Conservation (phyloP, 2,113 vertebrate genomes). For the Ovibos moschatus region DNA sequence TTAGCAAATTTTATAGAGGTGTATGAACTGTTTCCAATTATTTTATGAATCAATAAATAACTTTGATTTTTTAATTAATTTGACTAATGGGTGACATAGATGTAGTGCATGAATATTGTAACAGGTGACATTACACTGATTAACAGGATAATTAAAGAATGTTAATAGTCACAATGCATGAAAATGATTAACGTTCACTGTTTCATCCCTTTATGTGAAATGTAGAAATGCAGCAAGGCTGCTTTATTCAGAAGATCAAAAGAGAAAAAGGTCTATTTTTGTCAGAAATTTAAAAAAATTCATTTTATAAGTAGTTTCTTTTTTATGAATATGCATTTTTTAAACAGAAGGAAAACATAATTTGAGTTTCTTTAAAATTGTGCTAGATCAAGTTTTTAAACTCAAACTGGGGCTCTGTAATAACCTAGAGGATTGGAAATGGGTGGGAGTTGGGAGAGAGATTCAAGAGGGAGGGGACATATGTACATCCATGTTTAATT, state of each 20-base stretch:
- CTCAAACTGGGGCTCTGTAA: neutral
- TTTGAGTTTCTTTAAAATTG: neutral
- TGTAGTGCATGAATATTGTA: neutral
- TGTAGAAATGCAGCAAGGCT: neutral
- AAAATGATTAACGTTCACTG: neutral
- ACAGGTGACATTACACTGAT: conserved; percentile 21
- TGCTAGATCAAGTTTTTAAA: neutral
- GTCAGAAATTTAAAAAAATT: neutral
- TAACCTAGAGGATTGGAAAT: neutral
- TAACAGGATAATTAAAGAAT: conserved; percentile 48
- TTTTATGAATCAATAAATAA: conserved; percentile 40
- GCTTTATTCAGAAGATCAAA: neutral
- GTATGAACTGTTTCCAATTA: neutral
- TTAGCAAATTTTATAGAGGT: neutral
- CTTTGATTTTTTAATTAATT: conserved; percentile 33
- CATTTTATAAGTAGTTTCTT: neutral
- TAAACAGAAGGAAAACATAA: neutral
- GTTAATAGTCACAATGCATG: neutral
- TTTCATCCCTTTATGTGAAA: neutral
- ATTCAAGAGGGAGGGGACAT: neutral
- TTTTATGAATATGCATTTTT: conserved; percentile 3
- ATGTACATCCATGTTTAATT: neutral
- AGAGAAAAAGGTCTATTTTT: neutral
- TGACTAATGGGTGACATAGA: neutral
- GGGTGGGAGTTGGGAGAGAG: neutral